phyloP scores from a whole-genome alignment of 2,888 invertebrate genomes.

The Marasmarcha lunaedactyla region DNA sequence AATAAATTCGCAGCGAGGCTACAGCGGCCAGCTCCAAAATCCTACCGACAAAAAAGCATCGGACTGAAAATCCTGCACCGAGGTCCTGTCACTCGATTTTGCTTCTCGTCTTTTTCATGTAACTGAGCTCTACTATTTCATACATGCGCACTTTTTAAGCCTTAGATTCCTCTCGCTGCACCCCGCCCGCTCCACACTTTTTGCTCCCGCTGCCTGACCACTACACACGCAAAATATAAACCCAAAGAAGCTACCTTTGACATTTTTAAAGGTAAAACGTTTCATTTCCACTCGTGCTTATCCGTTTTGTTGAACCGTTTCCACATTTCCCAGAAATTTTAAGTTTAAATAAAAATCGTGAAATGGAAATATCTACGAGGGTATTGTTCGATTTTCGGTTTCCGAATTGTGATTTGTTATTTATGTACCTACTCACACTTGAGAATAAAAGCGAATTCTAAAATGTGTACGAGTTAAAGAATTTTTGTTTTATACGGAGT shows the following conservation, averaged over 20 bases:
- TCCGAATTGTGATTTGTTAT: neutral
- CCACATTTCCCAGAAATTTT: slow-evolving; percentile 31
- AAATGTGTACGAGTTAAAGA: no score
- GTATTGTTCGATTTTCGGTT: neutral
- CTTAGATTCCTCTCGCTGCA: slow-evolving; percentile 65
- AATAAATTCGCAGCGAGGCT: slow-evolving; percentile 54
- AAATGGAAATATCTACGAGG: neutral
- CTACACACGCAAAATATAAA: slow-evolving; percentile 69
- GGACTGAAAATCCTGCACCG: slow-evolving; percentile 56
- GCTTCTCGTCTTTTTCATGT: slow-evolving; percentile 69
- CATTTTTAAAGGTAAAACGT: slow-evolving; percentile 61
- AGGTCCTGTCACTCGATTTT: slow-evolving; percentile 66
- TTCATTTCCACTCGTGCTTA: slow-evolving; percentile 46
- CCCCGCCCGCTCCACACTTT: slow-evolving; percentile 48
- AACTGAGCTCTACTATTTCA: slow-evolving; percentile 67
- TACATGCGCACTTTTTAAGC: slow-evolving; percentile 67
- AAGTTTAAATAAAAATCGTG: slow-evolving; percentile 4
- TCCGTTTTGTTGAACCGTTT: slow-evolving; percentile 41
- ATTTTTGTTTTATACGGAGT: neutral
- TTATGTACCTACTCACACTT: no score
- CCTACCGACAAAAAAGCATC: slow-evolving; percentile 58
- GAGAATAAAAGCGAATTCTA: no score
- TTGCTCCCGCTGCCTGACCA: slow-evolving; percentile 61
- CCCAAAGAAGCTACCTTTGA: slow-evolving; percentile 65
- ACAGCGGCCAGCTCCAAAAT: slow-evolving; percentile 50